Evolutionary conservation across 2,797 vertebrate genomes (phyloP), one percentile per base, ranked within the genome.

Genomic region (Lycodopsis pacificus): DNA sequence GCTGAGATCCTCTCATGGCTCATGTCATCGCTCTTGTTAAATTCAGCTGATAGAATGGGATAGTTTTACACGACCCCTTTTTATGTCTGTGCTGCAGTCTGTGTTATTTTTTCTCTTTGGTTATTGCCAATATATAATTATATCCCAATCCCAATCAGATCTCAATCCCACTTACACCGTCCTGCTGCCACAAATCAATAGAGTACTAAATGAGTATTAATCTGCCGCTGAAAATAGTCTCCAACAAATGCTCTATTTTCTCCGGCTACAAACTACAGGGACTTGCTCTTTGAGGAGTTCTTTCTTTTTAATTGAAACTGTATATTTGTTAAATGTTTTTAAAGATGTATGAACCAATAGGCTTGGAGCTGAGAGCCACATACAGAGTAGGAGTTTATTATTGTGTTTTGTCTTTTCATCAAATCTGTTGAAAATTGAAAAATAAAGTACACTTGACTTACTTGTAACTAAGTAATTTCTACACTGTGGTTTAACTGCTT

Each of bases 1-100:
- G 48, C 72, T 80, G 56, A 51, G 74, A 65, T 71, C 13, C 54
- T 56, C 57, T 62, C 9, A 56, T 17, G 15, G 65, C 46, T 73
- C 68, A 10, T 72, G 34, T 73, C 38, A 34, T 30, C 3, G 4
- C 73, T 73, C 69, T 54, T 20, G 73, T 79, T 77, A 71, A 49
- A 65, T 54, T 71, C 44, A 66, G 53, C 40, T 65, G 30, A 77
- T 63, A 56, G 9, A 14, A 30, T 30, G 34, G 6, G 13, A 65
- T 65, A 62, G 49, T 49, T 73, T 79, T 54, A 42, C 15, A 65
- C 27, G 14, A 27, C 27, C 27, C 27, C 27, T 27, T 27, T 27
- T 27, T 27, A 27, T 27, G 3, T 59, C 59, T 68, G 10, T 17
- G 36, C 14, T 51, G 19, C 27, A 44, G 4, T 46, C 17, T 53